Percentiles rank a stretch among this genome's conserved stretches.
These are phyloP conservation scores for Cremastinae sp. DNA, from an alignment of 2,888 invertebrate genomes.

Conservation along the genomic window DNA sequence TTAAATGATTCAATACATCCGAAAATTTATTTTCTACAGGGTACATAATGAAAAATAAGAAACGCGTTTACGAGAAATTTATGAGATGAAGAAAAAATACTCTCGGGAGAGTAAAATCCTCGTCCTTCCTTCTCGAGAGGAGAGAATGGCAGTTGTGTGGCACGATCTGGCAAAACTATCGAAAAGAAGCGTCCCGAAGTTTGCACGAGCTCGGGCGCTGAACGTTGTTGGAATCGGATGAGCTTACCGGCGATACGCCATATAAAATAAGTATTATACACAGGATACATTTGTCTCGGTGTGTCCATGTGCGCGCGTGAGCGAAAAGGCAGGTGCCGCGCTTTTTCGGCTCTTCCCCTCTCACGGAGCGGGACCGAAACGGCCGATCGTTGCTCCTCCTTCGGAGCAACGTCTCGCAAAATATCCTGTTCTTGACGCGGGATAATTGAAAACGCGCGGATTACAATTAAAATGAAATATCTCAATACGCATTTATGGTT, in stretches of 20 bases:
- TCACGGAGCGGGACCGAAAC: constrained; percentile 64
- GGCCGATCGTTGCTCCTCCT: constrained; percentile 57
- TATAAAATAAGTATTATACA: constrained; percentile 37
- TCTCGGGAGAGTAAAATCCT: too few species aligned
- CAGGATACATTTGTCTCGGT: neutral
- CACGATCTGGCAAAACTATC: constrained; percentile 58
- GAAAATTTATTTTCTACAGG: too few species aligned
- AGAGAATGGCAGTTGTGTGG: constrained; percentile 52
- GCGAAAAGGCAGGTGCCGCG: constrained; percentile 76
- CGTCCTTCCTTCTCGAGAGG: too few species aligned
- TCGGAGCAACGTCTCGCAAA: constrained; percentile 63
- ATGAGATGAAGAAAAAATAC: too few species aligned
- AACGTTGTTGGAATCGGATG: constrained; percentile 47
- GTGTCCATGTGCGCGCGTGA: neutral
- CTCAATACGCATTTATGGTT: too few species aligned
- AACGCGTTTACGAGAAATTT: too few species aligned
- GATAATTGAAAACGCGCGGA: neutral
- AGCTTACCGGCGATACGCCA: constrained; percentile 56
- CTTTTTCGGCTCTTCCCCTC: constrained; percentile 70
- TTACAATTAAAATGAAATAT: constrained; percentile 11
- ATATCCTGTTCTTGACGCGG: too few species aligned
- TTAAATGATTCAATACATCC: too few species aligned
- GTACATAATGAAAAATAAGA: too few species aligned
- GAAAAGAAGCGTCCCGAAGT: constrained; percentile 52
- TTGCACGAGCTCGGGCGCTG: constrained; percentile 41